A percentile compares a stretch with the other conserved stretches of the same genome.
These are phyloP conservation scores for Benthosema pterotum DNA, from an alignment of 2,797 vertebrate species.

Conservation along the genomic window DNA sequence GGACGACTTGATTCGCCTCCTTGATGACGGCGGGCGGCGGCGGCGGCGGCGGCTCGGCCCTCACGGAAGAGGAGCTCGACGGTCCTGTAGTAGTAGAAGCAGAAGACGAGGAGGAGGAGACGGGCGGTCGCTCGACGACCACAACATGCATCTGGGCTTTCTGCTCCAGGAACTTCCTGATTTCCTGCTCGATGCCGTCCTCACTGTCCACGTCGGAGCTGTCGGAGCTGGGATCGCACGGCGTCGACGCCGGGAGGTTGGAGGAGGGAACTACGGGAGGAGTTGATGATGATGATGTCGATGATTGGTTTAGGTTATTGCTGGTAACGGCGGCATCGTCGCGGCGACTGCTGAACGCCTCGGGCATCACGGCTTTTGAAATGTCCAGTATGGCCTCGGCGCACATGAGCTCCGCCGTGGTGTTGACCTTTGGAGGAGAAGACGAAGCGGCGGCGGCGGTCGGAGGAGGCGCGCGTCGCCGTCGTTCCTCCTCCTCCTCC, in stretches of 20 bases:
- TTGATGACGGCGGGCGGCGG: too few species aligned
- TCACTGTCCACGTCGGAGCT: slow-evolving; percentile 93
- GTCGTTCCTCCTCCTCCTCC: too few species aligned
- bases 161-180: slow-evolving; percentile 90
- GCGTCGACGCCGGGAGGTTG: slow-evolving; percentile 26
- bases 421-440: slow-evolving; percentile 82
- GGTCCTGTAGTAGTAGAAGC: slow-evolving; percentile 20
- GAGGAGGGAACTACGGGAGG: slow-evolving; percentile 27
- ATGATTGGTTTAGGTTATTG: slow-evolving; percentile 40
- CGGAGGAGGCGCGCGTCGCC: slow-evolving; percentile 35
- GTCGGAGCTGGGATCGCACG: slow-evolving; percentile 78
- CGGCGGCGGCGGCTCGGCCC: too few species aligned
- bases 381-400: slow-evolving; percentile 97
- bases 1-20: slow-evolving; percentile 48
- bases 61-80: too few species aligned
- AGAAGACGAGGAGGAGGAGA: too few species aligned
- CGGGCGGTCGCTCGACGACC: slow-evolving; percentile 58
- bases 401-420: slow-evolving; percentile 93
- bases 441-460: too few species aligned
- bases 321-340: slow-evolving; percentile 41
- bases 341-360: slow-evolving; percentile 73
- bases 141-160: slow-evolving; percentile 86
- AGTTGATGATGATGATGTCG: too few species aligned
- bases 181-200: slow-evolving; percentile 96
- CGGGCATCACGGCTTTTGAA: slow-evolving; percentile 93